Evolutionary conservation across 2,888 invertebrate species (phyloP).

Genomic region (Agrotis segetum): DNA sequence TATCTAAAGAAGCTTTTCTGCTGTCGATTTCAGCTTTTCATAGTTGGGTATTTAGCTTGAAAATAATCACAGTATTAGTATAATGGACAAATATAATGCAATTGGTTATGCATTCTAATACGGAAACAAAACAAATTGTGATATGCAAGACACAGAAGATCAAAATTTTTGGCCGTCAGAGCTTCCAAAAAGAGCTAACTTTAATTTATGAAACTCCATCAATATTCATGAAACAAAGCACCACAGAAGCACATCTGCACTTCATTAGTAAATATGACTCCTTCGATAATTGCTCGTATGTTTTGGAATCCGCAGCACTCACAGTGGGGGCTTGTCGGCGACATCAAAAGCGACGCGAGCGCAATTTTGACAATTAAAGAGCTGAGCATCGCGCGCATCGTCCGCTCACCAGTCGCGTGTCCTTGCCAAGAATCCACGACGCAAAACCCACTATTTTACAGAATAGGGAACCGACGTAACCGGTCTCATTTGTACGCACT

Average conservation of each 20-base stretch:
- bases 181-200: conserved; percentile 6
- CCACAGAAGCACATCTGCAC: conserved; percentile 35
- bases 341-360: conserved; percentile 79
- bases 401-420: conserved; percentile 77
- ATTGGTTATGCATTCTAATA: background rate
- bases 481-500: conserved; percentile 81
- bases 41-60: background rate
- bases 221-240: conserved; percentile 20
- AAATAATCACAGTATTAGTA: too few relatives aligned
- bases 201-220: background rate
- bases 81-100: background rate
- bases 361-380: conserved; percentile 90
- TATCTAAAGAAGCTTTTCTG: background rate
- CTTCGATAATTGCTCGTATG: conserved; percentile 52
- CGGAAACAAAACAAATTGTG: background rate
- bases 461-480: conserved; percentile 75
- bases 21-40: background rate
- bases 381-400: conserved; percentile 85
- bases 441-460: conserved; percentile 76
- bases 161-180: conserved; percentile 9
- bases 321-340: conserved; percentile 74
- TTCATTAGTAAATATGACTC: conserved; percentile 62
- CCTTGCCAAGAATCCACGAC: conserved; percentile 87
- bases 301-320: conserved; percentile 54
- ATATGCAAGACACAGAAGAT: background rate